These are phyloP conservation scores for Anolis sagrei DNA, from an alignment of 2,113 vertebrate genomes.

Conservation along the genomic window DNA sequence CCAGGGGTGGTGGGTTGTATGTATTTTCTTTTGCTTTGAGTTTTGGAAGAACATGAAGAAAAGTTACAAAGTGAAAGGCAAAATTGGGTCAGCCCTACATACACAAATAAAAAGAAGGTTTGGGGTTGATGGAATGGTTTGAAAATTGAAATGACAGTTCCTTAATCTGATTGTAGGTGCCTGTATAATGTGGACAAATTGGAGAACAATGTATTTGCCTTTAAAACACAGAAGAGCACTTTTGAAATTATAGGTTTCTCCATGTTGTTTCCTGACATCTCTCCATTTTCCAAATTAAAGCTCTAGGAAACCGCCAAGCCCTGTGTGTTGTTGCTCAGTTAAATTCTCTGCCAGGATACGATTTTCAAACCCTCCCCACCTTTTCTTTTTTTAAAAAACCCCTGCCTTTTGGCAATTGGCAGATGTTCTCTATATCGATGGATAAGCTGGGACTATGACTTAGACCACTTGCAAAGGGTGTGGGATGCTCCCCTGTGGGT, in stretches of 20 bases:
- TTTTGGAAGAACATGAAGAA: neutral
- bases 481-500: slow-evolving; percentile 94
- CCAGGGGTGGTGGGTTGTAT: neutral
- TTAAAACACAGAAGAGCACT: neutral
- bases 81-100: neutral
- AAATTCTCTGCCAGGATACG: slow-evolving; percentile 74
- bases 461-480: slow-evolving; percentile 88
- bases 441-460: slow-evolving; percentile 86
- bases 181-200: slow-evolving; percentile 37
- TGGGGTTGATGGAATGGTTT: slow-evolving; percentile 17
- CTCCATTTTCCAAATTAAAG: slow-evolving; percentile 50
- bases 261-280: neutral
- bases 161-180: slow-evolving; percentile 37
- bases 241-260: neutral
- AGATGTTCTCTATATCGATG: slow-evolving; percentile 93
- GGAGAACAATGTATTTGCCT: slow-evolving; percentile 9
- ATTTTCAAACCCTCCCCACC: slow-evolving; percentile 75
- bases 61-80: neutral
- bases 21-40: neutral
- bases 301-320: slow-evolving; percentile 55
- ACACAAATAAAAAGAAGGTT: neutral
- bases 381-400: slow-evolving; percentile 73
- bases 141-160: slow-evolving; percentile 22
- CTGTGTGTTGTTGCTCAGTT: slow-evolving; percentile 60
- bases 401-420: slow-evolving; percentile 89